Conservation (phyloP, 2,797 vertebrate species). For the Meda fulgida region DNA sequence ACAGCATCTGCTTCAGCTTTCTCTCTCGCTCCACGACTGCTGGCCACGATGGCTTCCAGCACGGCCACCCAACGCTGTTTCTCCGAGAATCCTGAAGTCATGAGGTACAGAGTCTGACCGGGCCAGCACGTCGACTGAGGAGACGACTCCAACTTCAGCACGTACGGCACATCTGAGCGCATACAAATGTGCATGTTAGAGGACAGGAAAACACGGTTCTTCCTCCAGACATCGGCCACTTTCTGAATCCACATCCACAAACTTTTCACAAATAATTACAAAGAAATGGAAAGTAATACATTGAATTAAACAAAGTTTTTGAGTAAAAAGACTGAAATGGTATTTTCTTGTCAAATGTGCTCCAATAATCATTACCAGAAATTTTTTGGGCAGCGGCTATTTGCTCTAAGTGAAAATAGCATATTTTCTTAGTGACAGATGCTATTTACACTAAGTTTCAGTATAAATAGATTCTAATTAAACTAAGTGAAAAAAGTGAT, state of each 20-base stretch:
- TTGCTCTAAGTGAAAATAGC: too few relatives aligned
- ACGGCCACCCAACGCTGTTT: constrained; percentile 98
- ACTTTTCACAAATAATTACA: neutral
- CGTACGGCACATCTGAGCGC: constrained; percentile 89
- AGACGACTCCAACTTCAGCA: constrained; percentile 95
- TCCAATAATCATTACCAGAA: too few relatives aligned
- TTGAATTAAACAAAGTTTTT: neutral
- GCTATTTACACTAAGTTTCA: too few relatives aligned
- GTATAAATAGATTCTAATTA: too few relatives aligned
- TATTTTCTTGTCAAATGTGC: too few relatives aligned
- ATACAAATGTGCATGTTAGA: constrained; percentile 2
- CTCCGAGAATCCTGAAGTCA: constrained; percentile 95
- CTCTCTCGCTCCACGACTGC: constrained; percentile 91
- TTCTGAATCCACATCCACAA: neutral
- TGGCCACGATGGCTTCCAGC: constrained; percentile 93
- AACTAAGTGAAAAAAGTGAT: too few relatives aligned
- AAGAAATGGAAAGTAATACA: neutral
- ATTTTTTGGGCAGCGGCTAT: too few relatives aligned
- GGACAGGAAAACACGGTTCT: neutral
- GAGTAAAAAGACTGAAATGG: neutral
- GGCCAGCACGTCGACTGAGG: constrained; percentile 96
- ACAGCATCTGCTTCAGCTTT: constrained; percentile 98
- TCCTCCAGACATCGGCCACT: too few relatives aligned
- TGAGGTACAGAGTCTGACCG: constrained; percentile 92
- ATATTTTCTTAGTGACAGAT: too few relatives aligned